Base-by-base conservation (phyloP, 2,888 invertebrate genomes). In the Arctia plantaginis region DNA sequence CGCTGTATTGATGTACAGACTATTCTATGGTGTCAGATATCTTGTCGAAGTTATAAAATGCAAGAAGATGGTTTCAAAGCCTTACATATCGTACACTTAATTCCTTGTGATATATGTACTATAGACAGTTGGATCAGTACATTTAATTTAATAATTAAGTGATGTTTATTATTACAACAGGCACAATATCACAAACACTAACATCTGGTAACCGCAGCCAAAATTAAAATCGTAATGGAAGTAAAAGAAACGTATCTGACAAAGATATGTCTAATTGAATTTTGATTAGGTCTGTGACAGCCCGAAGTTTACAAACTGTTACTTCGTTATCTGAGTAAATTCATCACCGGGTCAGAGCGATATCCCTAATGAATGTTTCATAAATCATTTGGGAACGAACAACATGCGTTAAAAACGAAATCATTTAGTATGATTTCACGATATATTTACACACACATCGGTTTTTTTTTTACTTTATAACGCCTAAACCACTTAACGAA, bases 351-450 rank as follows among this genome's bases (percentile, higher is more conserved):
- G 77, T 83, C 72, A 70, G 66, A 74, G 80, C 77, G 89, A 90
- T 90, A 90, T 83, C 82, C 80, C 80, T 90, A 89, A 88, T 88
- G 86, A 87, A 86, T 72, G 80, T 78, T 83, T 80, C 78, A 85
- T 85, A 84, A 86, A 87, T 85, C 68, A 79, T 80, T 80, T 47
- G 74, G 64, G 20, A 76, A 67, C 59, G 15, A 62, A 70, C 74
- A 77, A 73, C 75, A 69, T 77, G 51, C 41, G 71, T 23, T 44
- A 66, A 20, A 20, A 64, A 72, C 77, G 71, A 72, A 74, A 73
- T 78, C 62, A 76, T 75, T 62, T 20, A 41, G 30, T 39, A 69
- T 51, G 12, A 51, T 47, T 12, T 27, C 23, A 15, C n/a, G 55
- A 55, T 66, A 7, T 15, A 41, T 44, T 55, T n/a, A 39, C 10